phyloP scores from a whole-genome alignment of 1,140 invertebrate species.

The Habropoda laboriosa region DNA sequence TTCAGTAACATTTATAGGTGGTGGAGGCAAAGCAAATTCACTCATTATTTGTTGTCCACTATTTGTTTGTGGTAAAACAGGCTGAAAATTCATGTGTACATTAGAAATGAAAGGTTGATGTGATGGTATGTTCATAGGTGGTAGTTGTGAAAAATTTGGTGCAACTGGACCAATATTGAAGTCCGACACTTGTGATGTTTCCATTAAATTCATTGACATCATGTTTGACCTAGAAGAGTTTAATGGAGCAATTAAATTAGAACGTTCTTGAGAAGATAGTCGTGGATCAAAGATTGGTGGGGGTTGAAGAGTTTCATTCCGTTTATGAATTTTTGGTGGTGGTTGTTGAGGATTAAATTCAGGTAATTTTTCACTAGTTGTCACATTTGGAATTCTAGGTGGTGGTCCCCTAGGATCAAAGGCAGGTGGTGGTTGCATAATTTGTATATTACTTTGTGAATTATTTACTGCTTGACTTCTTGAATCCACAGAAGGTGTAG shows the following conservation, averaged over 20 bases:
- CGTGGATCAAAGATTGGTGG: slow-evolving; percentile 67
- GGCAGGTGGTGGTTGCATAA: slow-evolving; percentile 39
- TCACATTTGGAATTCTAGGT: neutral
- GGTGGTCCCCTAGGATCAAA: slow-evolving; percentile 53
- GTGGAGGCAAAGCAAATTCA: slow-evolving; percentile 25
- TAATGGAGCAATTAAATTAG: slow-evolving; percentile 15
- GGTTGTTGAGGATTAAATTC: slow-evolving; percentile 49
- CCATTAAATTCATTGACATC: slow-evolving; percentile 9
- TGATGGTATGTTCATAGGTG: slow-evolving; percentile 20
- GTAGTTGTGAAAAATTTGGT: slow-evolving; percentile 27
- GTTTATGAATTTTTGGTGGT: slow-evolving; percentile 45
- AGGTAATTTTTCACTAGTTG: slow-evolving; percentile 7
- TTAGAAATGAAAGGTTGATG: slow-evolving; percentile 39
- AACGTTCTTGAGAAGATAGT: slow-evolving; percentile 50
- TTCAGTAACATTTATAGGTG: neutral
- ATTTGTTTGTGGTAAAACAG: slow-evolving; percentile 27
- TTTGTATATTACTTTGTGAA: slow-evolving; percentile 13
- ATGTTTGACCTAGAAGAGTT: neutral
- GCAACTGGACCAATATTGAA: neutral
- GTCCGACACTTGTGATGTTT: neutral
- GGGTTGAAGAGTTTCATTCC: slow-evolving; percentile 52
- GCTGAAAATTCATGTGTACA: slow-evolving; percentile 49
- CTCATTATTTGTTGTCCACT: neutral
- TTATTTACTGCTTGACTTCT: neutral
- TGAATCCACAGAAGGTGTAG: neutral